A percentile compares a stretch with the other conserved stretches of the same genome.
Evolutionary conservation across 92 coral and sea anemone genomes (phyloP).

Genomic region (Desmophyllum pertusum): DNA sequence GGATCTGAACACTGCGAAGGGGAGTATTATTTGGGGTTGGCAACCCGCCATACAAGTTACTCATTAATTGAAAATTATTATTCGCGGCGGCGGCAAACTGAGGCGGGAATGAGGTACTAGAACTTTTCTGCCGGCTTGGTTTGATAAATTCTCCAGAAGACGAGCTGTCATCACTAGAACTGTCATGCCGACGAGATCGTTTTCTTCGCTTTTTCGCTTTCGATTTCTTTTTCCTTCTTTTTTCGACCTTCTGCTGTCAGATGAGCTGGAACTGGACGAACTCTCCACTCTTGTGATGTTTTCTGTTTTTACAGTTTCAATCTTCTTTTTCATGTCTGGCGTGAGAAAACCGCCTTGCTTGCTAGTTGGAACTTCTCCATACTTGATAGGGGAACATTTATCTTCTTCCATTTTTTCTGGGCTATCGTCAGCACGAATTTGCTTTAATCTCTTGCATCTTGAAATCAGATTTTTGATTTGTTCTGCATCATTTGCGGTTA

Average conservation of each 20-base stretch:
- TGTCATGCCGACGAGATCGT: not conserved
- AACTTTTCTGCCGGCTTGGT: not conserved
- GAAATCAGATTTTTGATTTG: constrained; percentile 35
- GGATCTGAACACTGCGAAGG: not conserved
- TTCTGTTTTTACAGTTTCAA: not conserved
- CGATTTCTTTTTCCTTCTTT: constrained; percentile 16
- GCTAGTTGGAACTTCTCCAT: constrained; percentile 4
- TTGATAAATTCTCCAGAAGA: too few species aligned
- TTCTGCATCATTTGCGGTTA: constrained; percentile 45
- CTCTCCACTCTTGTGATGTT: not conserved
- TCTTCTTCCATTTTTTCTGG: not conserved
- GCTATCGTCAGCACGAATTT: constrained; percentile 12
- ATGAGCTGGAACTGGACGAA: constrained; percentile 14
- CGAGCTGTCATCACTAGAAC: not conserved
- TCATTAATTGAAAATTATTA: not conserved
- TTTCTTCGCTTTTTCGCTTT: not conserved
- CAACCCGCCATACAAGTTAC: not conserved
- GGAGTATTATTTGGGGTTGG: not conserved
- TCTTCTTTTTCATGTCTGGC: not conserved
- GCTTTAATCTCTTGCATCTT: constrained; percentile 35
- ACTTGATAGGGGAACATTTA: constrained; percentile 4
- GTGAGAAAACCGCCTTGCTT: not conserved
- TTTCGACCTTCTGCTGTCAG: constrained; percentile 4
- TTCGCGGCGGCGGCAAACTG: not conserved
- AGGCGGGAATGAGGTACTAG: not conserved